Evolutionary conservation across 2,797 vertebrate species (phyloP), one percentile per base, ranked within the genome.

Genomic region (Lateolabrax maculatus): DNA sequence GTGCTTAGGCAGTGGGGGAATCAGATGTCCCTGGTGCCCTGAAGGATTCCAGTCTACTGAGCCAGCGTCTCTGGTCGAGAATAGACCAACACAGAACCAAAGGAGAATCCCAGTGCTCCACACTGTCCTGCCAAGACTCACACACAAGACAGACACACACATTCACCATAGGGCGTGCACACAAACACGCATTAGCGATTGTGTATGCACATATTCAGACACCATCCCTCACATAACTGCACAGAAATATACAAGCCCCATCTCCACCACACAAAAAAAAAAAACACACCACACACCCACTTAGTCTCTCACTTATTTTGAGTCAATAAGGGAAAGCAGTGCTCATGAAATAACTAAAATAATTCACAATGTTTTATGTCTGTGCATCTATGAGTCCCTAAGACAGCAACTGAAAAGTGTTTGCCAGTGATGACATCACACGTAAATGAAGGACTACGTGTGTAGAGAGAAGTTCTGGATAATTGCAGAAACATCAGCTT

Each of bases 21-120:
- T 93, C 94, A 94, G 88, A 90, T 93, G 93, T 94, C 92, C 92
- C 92, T 80, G 90, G 90, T 91, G 93, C 89, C 93, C 87, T 88
- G 77, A 90, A 94, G 91, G 90, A 94, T 92, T 91, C 90, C 89
- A 92, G 93, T 91, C 92, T 93, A 94, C 92, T 92, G 92, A 94
- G 93, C 93, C 94, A 93, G 92, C 90, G 92, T 93, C 93, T 95
- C 87, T 87, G 86, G 82, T 91, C 87, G 61, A 90, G 90, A 92
- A 91, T 89, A 90, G 86, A 92, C 88, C 90, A 81, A 49, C 76
- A 65, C 73, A 79, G 55, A 88, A 84, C 87, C 81, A 81, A 77
- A 89, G 90, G 88, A 92, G 82, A 83, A 88, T 88, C 88, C 90
- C 86, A 70, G 62, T 36, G 67, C 76, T 85, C 58, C 61, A 64